Percentiles rank a stretch among this genome's conserved stretches.
Conservation (phyloP, 1,140 invertebrate species). For the Philopotamus ludificatus region DNA sequence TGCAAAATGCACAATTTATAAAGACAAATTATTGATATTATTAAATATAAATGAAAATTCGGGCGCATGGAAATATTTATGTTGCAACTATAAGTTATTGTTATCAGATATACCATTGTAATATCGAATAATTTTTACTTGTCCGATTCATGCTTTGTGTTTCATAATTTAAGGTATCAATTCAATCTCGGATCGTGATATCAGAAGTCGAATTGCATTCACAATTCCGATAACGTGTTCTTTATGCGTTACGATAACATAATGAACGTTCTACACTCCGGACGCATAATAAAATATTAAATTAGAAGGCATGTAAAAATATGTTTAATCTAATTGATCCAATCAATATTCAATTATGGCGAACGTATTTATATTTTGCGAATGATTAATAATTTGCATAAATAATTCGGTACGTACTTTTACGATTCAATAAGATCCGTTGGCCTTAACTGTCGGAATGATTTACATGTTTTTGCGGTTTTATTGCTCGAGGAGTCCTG, state of each 20-base stretch:
- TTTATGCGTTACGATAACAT: slow-evolving; percentile 2
- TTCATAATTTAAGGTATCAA: slow-evolving; percentile 17
- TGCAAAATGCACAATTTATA: neutral
- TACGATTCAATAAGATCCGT: slow-evolving; percentile 18
- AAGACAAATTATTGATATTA: too few species aligned
- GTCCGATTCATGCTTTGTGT: slow-evolving; percentile 14
- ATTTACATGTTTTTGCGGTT: slow-evolving; percentile 31
- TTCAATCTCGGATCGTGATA: slow-evolving; percentile 20
- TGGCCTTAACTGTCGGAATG: slow-evolving; percentile 27
- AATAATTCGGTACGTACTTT: too few species aligned
- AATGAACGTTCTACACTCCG: neutral
- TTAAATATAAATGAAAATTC: too few species aligned
- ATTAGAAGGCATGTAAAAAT: neutral
- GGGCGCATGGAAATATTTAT: neutral
- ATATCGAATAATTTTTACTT: slow-evolving; percentile 17
- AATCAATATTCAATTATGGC: too few species aligned
- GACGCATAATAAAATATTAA: neutral
- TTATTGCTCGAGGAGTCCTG: too few species aligned
- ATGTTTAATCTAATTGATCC: too few species aligned
- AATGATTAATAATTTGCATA: too few species aligned
- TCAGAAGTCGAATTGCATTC: slow-evolving; percentile 21
- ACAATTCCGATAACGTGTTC: slow-evolving; percentile 11
- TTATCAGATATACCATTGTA: slow-evolving; percentile 14
- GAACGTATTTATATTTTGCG: too few species aligned
- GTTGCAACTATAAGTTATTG: neutral